Evolutionary conservation across 2,888 invertebrate species (phyloP).

Genomic region (Diarsia brunnea): DNA sequence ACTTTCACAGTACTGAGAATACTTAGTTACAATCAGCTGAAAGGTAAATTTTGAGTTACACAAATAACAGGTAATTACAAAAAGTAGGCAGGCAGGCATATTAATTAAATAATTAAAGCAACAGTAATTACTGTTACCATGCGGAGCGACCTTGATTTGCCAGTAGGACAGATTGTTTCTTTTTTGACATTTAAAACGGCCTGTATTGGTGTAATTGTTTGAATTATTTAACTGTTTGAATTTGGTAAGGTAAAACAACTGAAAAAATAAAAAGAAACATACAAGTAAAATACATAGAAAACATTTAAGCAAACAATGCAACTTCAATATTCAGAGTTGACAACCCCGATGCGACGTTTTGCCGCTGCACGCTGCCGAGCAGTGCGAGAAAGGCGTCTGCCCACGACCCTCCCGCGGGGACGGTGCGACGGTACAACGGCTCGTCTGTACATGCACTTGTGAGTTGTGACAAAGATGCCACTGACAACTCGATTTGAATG

Average conservation of each 20-base stretch:
- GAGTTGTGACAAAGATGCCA: slow-evolving; percentile 65
- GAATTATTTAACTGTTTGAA: too few species aligned
- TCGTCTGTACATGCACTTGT: slow-evolving; percentile 66
- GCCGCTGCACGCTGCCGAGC: slow-evolving; percentile 21
- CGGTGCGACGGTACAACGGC: slow-evolving; percentile 52
- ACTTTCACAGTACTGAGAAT: neutral
- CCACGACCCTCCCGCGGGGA: slow-evolving; percentile 50
- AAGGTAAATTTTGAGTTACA: neutral
- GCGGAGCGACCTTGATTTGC: neutral
- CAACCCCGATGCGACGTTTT: slow-evolving; percentile 51
- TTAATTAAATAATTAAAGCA: neutral
- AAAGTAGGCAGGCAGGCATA: neutral
- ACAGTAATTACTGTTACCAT: neutral
- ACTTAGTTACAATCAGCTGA: neutral
- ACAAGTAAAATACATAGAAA: slow-evolving; percentile 7
- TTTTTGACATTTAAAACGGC: too few species aligned
- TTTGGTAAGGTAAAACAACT: neutral
- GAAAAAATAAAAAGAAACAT: neutral
- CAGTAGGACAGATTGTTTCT: neutral
- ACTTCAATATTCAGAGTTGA: slow-evolving; percentile 41
- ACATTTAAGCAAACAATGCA: slow-evolving; percentile 24
- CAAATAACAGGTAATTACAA: neutral
- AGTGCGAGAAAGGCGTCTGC: slow-evolving; percentile 34
- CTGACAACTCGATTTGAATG: slow-evolving; percentile 67
- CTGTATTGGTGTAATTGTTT: too few species aligned